Evolutionary conservation across 2,113 vertebrate genomes (phyloP), one percentile per base, ranked within the genome.

Genomic region (Mus spicilegus): DNA sequence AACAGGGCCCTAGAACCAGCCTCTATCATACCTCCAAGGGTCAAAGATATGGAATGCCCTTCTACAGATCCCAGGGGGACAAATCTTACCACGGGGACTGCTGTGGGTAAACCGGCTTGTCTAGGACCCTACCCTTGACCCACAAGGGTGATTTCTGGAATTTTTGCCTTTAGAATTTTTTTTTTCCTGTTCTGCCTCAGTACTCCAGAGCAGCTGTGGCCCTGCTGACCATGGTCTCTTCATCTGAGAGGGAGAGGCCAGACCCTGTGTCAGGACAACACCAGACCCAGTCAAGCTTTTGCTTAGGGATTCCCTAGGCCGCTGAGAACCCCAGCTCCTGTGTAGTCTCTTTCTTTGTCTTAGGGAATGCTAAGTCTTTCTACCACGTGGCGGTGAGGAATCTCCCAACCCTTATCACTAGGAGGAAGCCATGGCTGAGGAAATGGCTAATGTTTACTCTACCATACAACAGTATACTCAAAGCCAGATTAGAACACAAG

Each of bases 341-440:
- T n/a, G 70, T 58, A n/a, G 70, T 56, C 54, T 75, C 8, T 86
- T 86, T 75, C 8, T 86, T 86, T 33, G 11, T 69, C 17, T 69
- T 54, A 70, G 65, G 65, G 65, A 49, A 69, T 7, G 19, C 46
- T 20, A 69, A 69, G 65, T 13, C 36, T 5, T 39, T 72, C 17
- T 28, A 54, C 14, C 49, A 72, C 4, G 2, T 39, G 33, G 33
- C 28, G 8, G 8, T 24, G 4, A 20, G 46, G 22, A 16, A 3
- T 70, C 11, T 87, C 63, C 30, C 42, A 51, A 20, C 6, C 26
- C 42, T 5, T 14, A 5, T 17, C 13, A 51, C 14, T 17, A n/a
- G 65, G 54, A 42, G 51, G 0, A 0, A 3, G 0, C 19, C 3
- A 2, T 1, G 20, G 28, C 49, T 39, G 28, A 0, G n/a, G 26